Base-by-base conservation (phyloP, 2,797 vertebrate species). In the Microctenopoma steveboyesi region DNA sequence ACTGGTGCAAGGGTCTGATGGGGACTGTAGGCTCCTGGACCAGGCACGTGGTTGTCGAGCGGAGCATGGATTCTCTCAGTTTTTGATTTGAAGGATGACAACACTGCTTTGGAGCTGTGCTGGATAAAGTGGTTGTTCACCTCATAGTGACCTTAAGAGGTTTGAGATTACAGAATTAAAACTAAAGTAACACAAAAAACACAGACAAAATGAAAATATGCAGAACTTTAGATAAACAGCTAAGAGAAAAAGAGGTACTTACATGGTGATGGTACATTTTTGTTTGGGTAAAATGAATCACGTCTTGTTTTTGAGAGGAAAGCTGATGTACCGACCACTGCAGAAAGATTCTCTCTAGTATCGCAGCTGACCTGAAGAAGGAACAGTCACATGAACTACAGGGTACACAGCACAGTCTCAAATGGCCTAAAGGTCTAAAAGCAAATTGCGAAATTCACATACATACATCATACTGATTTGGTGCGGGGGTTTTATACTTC, bases 381-480 rank as follows among this genome's bases (percentile, higher is more conserved):
- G 22, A 54, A 64, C 4, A 35, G 53, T 25, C 39, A 63, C 4
- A 25, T 61, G 16, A 43, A 27, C 28, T 7, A 57, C 22, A 72
- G 4, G 7, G 39, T 15, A 10, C 39, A 67, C 1, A 42, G 10
- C 37, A 49, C 10, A 14, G 28, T 5, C 16, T 7, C 11, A 18
- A 22, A 49, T 2, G 0, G 2, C 9, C 35, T 45, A 33, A 33
- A 33, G 30, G 30, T 33, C 28, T 14, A 15, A 40, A 57, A 39
- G 16, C 13, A 40, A 10, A 42, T 40, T 50, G 15, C 16, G 58
- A 8, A 0, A 30, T 56, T 42, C 37, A 59, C 7, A 74, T 13
- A 90, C 93, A 83, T 88, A 95, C 94, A 3, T 93, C 60, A 58
- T 95, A 95, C 9, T 95, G 93, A 86, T 95, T 95, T 15, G 95